Conservation (phyloP, 2,797 vertebrate genomes). For the Hapalemur alaotrensis region DNA sequence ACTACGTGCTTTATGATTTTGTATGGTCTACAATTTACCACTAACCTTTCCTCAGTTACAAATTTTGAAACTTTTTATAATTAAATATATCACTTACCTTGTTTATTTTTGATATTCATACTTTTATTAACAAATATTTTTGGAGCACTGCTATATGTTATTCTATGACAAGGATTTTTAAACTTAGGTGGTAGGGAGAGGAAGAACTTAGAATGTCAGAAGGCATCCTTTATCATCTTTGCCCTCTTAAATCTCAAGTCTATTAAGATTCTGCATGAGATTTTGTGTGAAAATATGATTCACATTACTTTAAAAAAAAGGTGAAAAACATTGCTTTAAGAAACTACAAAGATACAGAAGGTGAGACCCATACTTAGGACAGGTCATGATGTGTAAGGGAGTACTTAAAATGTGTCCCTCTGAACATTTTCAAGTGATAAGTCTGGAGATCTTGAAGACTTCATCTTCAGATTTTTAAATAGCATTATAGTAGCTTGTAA, state of each 20-base stretch:
- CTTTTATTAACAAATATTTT: not conserved
- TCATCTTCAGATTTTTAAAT: not conserved
- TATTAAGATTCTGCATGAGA: not conserved
- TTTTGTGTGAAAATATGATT: conserved; percentile 35
- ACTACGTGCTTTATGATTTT: not conserved
- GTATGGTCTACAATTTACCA: conserved; percentile 7
- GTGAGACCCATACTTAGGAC: not conserved
- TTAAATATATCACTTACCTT: not conserved
- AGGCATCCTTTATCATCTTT: conserved; percentile 2
- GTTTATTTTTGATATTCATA: conserved; percentile 9
- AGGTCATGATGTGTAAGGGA: not conserved
- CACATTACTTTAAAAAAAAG: not conserved
- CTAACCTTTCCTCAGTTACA: not conserved
- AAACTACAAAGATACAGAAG: not conserved
- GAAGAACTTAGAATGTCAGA: not conserved
- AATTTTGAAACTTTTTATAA: conserved; percentile 17
- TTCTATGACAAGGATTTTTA: not conserved
- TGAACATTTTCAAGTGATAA: not conserved
- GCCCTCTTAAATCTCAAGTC: not conserved
- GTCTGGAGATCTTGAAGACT: not conserved
- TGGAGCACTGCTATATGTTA: not conserved
- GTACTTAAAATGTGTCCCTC: not conserved
- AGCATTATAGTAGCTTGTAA: not conserved
- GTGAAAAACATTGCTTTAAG: not conserved
- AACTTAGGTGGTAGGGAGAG: not conserved